phyloP scores from a whole-genome alignment of 2,797 vertebrate genomes.

The Hafferia zeledoni region DNA sequence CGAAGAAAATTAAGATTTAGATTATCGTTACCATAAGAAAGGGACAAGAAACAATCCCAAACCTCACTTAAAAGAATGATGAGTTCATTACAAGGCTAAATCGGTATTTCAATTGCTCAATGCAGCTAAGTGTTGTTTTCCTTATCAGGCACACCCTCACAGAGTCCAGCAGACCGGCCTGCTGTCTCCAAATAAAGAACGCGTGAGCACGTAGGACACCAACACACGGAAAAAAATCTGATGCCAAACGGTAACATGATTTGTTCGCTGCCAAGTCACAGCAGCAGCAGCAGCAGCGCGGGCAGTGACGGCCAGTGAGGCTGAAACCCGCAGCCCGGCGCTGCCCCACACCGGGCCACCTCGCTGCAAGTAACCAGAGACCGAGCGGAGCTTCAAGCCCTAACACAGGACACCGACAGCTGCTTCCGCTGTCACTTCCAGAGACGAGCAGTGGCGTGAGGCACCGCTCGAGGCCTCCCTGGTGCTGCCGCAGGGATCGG shows the following conservation, averaged over 20 bases:
- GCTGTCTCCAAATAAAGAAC: not conserved
- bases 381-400: not conserved
- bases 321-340: not conserved
- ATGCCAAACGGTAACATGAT: not conserved
- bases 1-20: not conserved
- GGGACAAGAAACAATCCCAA: not conserved
- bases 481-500: not conserved
- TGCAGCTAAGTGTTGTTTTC: not conserved
- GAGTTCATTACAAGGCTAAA: not conserved
- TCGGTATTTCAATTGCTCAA: not conserved
- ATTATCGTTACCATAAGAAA: not conserved
- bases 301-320: not conserved
- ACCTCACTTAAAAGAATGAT: rapidly evolving
- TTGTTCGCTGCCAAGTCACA: not conserved
- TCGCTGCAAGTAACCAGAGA: not conserved
- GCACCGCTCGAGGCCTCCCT: not conserved
- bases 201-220: not conserved
- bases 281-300: not conserved
- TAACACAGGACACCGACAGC: not conserved
- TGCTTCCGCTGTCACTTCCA: not conserved
- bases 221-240: not conserved
- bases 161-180: not conserved
- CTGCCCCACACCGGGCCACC: not conserved
- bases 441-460: rapidly evolving
- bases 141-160: not conserved